phyloP scores from a whole-genome alignment of 2,113 vertebrate genomes.

The Anhinga anhinga region DNA sequence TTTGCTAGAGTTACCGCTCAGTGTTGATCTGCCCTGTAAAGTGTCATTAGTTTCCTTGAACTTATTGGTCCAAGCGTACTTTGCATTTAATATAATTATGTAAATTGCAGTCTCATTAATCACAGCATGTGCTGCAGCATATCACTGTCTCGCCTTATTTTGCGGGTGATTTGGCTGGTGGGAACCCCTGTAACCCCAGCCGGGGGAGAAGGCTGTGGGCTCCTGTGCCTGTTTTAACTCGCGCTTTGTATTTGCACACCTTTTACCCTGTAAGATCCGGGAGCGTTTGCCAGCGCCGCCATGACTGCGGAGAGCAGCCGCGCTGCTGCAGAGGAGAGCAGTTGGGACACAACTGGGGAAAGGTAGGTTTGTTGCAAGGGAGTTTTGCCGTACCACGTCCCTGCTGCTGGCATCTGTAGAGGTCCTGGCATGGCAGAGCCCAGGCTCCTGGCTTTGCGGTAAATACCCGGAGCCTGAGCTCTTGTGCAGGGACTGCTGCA shows the following conservation, averaged over 20 bases:
- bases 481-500: neutral
- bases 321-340: neutral
- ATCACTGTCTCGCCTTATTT: neutral
- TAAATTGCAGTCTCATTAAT: conserved; percentile 42
- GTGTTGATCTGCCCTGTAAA: neutral
- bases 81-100: conserved; percentile 3
- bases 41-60: conserved; percentile 41
- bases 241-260: fast-evolving
- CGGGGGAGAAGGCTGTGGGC: neutral
- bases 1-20: neutral
- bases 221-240: neutral
- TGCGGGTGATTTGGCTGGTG: neutral
- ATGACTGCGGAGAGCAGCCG: neutral
- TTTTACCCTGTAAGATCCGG: neutral
- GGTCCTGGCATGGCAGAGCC: neutral
- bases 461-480: neutral
- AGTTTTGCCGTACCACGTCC: neutral
- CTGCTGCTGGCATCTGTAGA: neutral
- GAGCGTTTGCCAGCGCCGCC: neutral
- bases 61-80: neutral
- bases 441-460: neutral
- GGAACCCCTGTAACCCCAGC: neutral
- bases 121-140: neutral
- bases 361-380: neutral
- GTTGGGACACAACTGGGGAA: fast-evolving